A percentile compares a stretch with the other conserved stretches of the same genome.
Evolutionary conservation across 2,888 invertebrate species (phyloP).

Genomic region (Phytoseiulus persimilis): DNA sequence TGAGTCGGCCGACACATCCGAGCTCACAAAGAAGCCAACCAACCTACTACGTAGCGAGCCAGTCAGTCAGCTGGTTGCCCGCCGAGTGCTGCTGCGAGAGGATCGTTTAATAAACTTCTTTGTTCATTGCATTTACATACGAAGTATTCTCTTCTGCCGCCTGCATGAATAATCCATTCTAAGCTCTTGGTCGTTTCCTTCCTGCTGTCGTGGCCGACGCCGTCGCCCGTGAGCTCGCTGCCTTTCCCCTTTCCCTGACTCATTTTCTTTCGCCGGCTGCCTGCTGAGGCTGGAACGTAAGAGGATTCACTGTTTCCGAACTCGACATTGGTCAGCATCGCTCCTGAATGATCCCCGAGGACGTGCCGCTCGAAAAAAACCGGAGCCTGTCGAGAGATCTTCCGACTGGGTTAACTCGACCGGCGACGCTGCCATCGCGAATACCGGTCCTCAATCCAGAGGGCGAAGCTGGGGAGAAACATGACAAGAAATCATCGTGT

Average conservation of each 20-base stretch:
- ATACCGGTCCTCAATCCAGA: no score
- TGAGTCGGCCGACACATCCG: not conserved
- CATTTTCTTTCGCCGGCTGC: not conserved
- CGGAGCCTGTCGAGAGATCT: no score
- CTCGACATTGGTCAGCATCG: not conserved
- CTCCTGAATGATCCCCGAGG: not conserved
- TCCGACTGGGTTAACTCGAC: no score
- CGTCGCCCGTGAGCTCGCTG: not conserved
- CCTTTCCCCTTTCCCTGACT: not conserved
- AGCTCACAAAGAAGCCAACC: not conserved
- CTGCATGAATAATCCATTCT: not conserved
- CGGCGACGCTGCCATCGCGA: no score
- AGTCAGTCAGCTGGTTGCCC: not conserved
- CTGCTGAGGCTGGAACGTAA: not conserved
- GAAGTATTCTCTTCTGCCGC: not conserved
- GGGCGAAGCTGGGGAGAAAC: no score
- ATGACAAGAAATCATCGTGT: no score
- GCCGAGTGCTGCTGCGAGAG: not conserved
- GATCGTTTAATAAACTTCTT: slow-evolving; percentile 5
- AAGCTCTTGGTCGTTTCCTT: not conserved
- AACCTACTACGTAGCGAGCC: not conserved
- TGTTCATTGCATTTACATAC: slow-evolving; percentile 5
- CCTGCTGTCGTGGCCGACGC: not conserved
- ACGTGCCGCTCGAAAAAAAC: not conserved
- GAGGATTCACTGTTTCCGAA: not conserved